Percentiles rank a stretch among this genome's conserved stretches.
Evolutionary conservation across 2,888 invertebrate genomes (phyloP).

Genomic region (Melipona beecheii): DNA sequence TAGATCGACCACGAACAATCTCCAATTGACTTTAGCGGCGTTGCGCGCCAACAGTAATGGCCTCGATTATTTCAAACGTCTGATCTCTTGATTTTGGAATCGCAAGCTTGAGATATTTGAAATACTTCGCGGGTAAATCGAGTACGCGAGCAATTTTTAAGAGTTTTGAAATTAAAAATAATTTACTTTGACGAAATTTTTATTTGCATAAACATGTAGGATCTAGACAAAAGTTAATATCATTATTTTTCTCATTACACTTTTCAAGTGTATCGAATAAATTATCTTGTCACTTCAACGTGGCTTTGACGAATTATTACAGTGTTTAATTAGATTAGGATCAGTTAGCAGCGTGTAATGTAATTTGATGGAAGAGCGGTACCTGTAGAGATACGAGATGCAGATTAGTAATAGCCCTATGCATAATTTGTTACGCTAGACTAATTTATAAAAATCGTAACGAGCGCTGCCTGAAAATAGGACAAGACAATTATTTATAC

Average conservation of each 20-base stretch:
- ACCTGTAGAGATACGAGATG: conserved; percentile 15
- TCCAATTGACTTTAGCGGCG: conserved; percentile 3
- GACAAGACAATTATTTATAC: conserved; percentile 6
- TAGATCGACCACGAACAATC: conserved; percentile 18
- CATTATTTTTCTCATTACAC: neutral
- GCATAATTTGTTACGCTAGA: conserved; percentile 31
- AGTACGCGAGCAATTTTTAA: no score
- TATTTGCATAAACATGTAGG: neutral
- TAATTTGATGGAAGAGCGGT: conserved; percentile 3
- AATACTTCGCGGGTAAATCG: neutral
- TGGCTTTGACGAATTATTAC: neutral
- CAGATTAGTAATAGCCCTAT: conserved; percentile 19
- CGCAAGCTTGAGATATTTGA: neutral
- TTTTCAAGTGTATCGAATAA: neutral
- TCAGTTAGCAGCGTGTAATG: neutral
- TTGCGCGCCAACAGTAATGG: neutral
- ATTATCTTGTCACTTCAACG: neutral
- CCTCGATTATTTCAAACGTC: neutral
- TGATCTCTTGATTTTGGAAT: neutral
- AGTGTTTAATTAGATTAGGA: conserved; percentile 1
- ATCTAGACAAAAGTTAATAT: no score
- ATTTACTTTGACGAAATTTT: neutral
- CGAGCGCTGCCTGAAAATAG: neutral
- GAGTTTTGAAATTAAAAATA: neutral
- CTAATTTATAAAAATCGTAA: conserved; percentile 4